A percentile compares a stretch with the other conserved stretches of the same genome.
Conservation (phyloP, 2,797 vertebrate species). For the Mus minutoides region DNA sequence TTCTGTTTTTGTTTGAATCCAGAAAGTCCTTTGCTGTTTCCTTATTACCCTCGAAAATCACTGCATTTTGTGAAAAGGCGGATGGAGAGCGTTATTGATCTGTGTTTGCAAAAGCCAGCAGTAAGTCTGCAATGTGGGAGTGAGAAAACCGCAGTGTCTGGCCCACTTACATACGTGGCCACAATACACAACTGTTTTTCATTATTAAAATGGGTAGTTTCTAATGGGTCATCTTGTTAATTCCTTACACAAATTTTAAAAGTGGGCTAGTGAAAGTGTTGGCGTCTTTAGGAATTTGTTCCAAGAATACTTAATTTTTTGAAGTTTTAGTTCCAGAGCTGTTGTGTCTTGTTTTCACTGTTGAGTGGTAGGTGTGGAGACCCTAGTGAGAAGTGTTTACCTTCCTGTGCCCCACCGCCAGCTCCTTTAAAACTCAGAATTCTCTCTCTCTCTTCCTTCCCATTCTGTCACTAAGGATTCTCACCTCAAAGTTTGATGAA, state of each 20-base stretch:
- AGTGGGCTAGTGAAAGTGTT: neutral
- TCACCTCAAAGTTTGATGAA: neutral
- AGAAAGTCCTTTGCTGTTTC: slow-evolving; percentile 97
- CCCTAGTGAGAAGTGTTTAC: neutral
- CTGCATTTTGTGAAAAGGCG: slow-evolving; percentile 97
- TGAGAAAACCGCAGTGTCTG: neutral
- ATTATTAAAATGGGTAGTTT: neutral
- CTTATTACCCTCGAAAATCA: slow-evolving; percentile 96
- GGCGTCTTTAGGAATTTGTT: slow-evolving; percentile 12
- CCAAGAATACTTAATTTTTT: neutral
- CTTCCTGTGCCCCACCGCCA: neutral
- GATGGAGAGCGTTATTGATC: slow-evolving; percentile 95
- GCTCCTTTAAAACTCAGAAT: neutral
- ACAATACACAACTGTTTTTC: neutral
- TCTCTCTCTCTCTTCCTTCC: neutral
- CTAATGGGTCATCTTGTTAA: neutral
- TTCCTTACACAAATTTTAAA: slow-evolving; percentile 42
- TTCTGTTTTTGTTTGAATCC: slow-evolving; percentile 74
- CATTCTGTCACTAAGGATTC: neutral
- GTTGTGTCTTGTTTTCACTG: neutral
- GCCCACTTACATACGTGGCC: neutral
- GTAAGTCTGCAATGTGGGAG: slow-evolving; percentile 88
- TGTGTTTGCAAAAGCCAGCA: slow-evolving; percentile 96
- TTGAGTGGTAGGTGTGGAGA: rapidly evolving
- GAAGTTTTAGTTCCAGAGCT: neutral